Conservation (phyloP, 2,888 invertebrate genomes). For the Luffia ferchaultella region DNA sequence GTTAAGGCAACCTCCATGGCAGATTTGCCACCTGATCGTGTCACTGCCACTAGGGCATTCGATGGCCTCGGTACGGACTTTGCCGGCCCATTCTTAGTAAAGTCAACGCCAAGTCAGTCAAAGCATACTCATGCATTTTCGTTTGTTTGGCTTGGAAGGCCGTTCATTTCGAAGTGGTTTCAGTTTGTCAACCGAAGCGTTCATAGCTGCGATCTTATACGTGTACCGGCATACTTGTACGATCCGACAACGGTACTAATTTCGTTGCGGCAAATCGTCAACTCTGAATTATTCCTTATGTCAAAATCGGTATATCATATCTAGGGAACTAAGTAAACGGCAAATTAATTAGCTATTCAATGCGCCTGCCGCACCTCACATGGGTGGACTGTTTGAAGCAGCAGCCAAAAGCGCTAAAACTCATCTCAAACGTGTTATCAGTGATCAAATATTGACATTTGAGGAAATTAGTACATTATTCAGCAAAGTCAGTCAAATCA, state of each 20-base stretch:
- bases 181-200: too few species aligned
- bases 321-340: not conserved
- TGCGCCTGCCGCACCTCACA: conserved; percentile 6
- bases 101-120: not conserved
- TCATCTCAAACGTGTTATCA: conserved; percentile 4
- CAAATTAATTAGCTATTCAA: conserved; percentile 9
- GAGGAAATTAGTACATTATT: conserved; percentile 9
- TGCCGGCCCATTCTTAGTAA: not conserved
- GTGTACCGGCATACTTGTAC: not conserved
- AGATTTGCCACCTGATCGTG: not conserved
- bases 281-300: not conserved
- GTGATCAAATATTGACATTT: conserved; percentile 2
- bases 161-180: too few species aligned
- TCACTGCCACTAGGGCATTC: not conserved
- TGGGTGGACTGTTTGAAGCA: conserved; percentile 11
- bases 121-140: not conserved
- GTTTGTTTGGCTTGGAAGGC: not conserved
- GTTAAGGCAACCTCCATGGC: not conserved
- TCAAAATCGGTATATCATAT: too few species aligned
- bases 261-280: not conserved
- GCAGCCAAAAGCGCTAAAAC: conserved; percentile 9
- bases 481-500: conserved; percentile 4
- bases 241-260: not conserved
- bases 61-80: not conserved
- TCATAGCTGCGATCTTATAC: not conserved